A percentile compares a stretch with the other conserved stretches of the same genome.
Conservation (phyloP, 2,888 invertebrate genomes). For the Campopleginae sp. region DNA sequence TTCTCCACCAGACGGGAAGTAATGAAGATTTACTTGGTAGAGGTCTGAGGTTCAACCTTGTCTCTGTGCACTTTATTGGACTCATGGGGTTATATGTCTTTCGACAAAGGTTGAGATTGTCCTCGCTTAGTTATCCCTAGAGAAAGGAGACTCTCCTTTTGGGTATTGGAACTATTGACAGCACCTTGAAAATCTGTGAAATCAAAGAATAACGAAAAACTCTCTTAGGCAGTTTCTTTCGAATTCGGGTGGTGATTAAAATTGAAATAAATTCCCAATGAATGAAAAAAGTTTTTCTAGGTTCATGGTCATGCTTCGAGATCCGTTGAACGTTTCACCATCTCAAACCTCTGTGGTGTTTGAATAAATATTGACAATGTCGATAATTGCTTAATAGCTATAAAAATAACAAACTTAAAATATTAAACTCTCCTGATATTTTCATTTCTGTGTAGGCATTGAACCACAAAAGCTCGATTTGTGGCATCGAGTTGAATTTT, state of each 20-base stretch:
- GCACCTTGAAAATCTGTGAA: not conserved
- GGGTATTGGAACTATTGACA: not conserved
- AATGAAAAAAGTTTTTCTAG: not conserved
- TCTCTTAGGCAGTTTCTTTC: not conserved
- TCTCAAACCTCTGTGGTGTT: no score
- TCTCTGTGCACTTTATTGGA: slow-evolving; percentile 67
- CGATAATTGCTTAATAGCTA: not conserved
- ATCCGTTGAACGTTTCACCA: no score
- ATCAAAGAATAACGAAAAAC: not conserved
- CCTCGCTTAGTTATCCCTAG: not conserved
- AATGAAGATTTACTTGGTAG: slow-evolving; percentile 68
- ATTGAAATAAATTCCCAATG: not conserved
- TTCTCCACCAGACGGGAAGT: slow-evolving; percentile 67
- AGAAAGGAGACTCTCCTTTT: not conserved
- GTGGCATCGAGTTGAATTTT: no score
- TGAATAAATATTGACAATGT: no score
- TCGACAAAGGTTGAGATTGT: slow-evolving; percentile 4
- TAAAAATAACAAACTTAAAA: not conserved
- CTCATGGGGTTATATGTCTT: slow-evolving; percentile 47
- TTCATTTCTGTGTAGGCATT: no score
- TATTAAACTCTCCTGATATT: no score
- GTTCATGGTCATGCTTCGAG: no score
- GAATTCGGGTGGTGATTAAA: not conserved
- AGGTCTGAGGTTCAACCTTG: slow-evolving; percentile 44
- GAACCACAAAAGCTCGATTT: no score